Conservation (phyloP, 2,797 vertebrate species). For the Semaprochilodus insignis region DNA sequence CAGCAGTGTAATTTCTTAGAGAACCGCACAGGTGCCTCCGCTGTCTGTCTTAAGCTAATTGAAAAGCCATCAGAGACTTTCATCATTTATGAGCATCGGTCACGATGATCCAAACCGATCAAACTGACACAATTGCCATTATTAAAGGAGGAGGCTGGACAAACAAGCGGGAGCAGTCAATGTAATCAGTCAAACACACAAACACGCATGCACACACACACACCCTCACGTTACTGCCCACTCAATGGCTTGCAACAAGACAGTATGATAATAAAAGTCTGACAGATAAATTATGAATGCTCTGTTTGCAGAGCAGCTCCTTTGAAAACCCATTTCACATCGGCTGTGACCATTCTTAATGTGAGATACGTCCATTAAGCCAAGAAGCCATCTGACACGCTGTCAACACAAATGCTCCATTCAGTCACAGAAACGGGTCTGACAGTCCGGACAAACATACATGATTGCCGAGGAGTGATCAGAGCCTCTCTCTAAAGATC, state of each 20-base stretch:
- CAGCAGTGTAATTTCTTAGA: neutral
- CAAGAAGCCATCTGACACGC: slow-evolving; percentile 8
- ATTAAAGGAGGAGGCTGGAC: slow-evolving; percentile 15
- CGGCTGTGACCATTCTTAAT: neutral
- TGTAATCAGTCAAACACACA: slow-evolving; percentile 33
- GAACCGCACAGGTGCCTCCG: slow-evolving; percentile 14
- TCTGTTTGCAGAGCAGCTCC: neutral
- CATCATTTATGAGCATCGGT: slow-evolving; percentile 31
- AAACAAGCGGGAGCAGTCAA: slow-evolving; percentile 26
- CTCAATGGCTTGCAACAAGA: neutral
- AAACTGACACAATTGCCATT: slow-evolving; percentile 20
- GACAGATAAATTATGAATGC: slow-evolving; percentile 41
- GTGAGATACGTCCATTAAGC: neutral
- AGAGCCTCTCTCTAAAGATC: neutral
- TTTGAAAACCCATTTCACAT: slow-evolving; percentile 8
- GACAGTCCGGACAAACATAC: neutral
- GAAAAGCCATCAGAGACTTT: slow-evolving; percentile 26
- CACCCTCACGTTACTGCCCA: slow-evolving; percentile 7
- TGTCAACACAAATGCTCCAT: neutral
- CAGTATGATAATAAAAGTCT: slow-evolving; percentile 29
- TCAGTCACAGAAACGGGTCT: neutral
- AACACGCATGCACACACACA: slow-evolving; percentile 6
- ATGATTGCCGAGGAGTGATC: too few relatives aligned
- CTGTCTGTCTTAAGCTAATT: slow-evolving; percentile 4
- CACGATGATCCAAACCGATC: slow-evolving; percentile 20